Evolutionary conservation across 2,797 vertebrate genomes (phyloP).

Genomic region (Lagocephalus sceleratus): DNA sequence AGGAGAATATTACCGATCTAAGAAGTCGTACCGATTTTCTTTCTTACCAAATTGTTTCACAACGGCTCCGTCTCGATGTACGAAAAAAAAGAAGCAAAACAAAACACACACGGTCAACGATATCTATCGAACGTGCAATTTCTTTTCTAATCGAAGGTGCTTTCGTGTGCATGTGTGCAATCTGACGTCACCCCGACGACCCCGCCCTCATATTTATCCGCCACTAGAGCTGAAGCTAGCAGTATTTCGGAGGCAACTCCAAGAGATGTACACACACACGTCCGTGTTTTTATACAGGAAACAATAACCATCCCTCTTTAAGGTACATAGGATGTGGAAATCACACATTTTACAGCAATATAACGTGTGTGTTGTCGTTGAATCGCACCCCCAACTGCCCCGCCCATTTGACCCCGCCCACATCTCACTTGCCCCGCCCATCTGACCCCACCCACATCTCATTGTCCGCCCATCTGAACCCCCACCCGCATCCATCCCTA

Average conservation of each 20-base stretch:
- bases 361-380: constrained; percentile 53
- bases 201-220: constrained; percentile 42
- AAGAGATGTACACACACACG: constrained; percentile 40
- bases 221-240: constrained; percentile 52
- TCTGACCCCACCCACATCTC: too few species aligned
- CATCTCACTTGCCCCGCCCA: too few species aligned
- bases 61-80: constrained; percentile 60
- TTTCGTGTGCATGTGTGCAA: constrained; percentile 74
- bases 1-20: constrained; percentile 52
- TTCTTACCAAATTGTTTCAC: constrained; percentile 49
- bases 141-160: constrained; percentile 71
- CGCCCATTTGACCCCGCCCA: too few species aligned
- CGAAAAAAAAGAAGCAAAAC: constrained; percentile 25
- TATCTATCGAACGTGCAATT: constrained; percentile 67
- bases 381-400: constrained; percentile 22
- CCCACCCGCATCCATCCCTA: constrained; percentile 13
- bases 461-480: too few species aligned
- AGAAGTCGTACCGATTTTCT: constrained; percentile 52
- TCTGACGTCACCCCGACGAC: constrained; percentile 50
- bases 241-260: constrained; percentile 58
- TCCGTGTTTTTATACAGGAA: constrained; percentile 61
- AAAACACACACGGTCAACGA: constrained; percentile 53
- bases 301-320: constrained; percentile 51
- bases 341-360: constrained; percentile 73
- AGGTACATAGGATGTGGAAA: constrained; percentile 65